Base-by-base conservation (phyloP, 2,113 vertebrate genomes). In the Onychostruthus taczanowskii region DNA sequence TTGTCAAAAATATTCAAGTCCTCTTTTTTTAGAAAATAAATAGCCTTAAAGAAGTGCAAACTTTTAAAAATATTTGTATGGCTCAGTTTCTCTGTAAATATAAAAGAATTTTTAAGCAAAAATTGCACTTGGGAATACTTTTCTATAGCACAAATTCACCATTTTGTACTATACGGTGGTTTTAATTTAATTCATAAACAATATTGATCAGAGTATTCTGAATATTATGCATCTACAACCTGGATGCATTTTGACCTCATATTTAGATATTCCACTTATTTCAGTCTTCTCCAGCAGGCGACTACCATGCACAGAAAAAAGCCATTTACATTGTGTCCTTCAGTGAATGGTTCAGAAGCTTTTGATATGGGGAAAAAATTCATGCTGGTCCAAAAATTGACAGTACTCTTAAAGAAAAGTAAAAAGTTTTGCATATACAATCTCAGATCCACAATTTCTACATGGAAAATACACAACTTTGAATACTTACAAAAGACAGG, bases 1-100 rank as follows among this genome's bases (percentile, higher is more conserved):
- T 97, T 97, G 98, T 98, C 98, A 97, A 95, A 96, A 97, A 97
- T 95, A 98, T 91, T 98, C 77, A 97, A 97, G 96, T 98, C 95
- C 97, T 96, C 96, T 98, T 98, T 98, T 89, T 98, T 95, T 98
- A 97, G 97, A 96, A 92, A 98, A 97, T 95, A 97, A 97, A 97
- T 98, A 98, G 98, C 98, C 98, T 98, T 98, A 98, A 97, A 97
- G 95, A 92, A 97, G 95, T 96, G 94, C 82, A 97, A 94, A 97
- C 96, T 96, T 98, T 98, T 94, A 97, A 97, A 97, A 96, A 94
- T 56, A 97, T 89, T 97, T 95, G 70, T 96, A 97, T 85, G 94
- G 64, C 95, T 97, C 87, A 87, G 83, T 95, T 96, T 95, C 91
- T 96, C 94, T 94, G 69, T 91, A 97, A 77, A 93, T 87, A 84